These are phyloP conservation scores for Xestia sexstrigata DNA, from an alignment of 2,888 invertebrate species.

Conservation along the genomic window DNA sequence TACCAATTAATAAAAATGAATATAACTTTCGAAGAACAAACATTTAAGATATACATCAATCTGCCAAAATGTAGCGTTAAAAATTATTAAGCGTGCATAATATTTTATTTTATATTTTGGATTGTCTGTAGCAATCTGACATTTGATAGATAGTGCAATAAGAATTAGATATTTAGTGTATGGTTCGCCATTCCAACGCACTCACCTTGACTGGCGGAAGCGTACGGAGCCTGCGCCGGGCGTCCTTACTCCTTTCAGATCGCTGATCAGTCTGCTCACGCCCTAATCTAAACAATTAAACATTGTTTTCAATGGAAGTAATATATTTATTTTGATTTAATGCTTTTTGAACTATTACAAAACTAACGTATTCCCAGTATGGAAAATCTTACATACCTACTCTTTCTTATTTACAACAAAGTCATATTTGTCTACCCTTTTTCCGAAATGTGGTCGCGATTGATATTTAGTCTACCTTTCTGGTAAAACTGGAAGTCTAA, in stretches of 20 bases:
- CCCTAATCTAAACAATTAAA: conserved; percentile 58
- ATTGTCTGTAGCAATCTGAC: conserved; percentile 61
- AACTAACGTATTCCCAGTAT: background rate
- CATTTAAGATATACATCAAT: conserved; percentile 26
- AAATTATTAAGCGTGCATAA: conserved; percentile 30
- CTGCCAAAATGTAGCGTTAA: conserved; percentile 4
- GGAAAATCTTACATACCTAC: background rate
- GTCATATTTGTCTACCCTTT: background rate
- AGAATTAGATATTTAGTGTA: conserved; percentile 68
- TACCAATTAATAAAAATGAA: conserved; percentile 15
- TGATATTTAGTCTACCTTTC: background rate
- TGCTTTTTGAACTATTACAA: conserved; percentile 12
- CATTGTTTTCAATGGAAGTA: background rate
- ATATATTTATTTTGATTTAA: background rate
- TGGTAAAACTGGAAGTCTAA: background rate
- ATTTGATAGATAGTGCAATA: conserved; percentile 63
- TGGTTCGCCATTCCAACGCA: conserved; percentile 67
- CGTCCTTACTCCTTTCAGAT: conserved; percentile 85
- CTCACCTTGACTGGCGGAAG: conserved; percentile 88
- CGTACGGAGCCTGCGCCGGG: conserved; percentile 73
- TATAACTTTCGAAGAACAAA: conserved; percentile 29
- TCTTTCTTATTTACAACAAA: background rate
- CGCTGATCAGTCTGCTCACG: conserved; percentile 74
- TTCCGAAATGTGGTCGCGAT: conserved; percentile 1
- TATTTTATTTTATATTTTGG: conserved; percentile 31